Evolutionary conservation across 2,797 vertebrate species (phyloP).

Genomic region (Paramormyrops hopkinsi): DNA sequence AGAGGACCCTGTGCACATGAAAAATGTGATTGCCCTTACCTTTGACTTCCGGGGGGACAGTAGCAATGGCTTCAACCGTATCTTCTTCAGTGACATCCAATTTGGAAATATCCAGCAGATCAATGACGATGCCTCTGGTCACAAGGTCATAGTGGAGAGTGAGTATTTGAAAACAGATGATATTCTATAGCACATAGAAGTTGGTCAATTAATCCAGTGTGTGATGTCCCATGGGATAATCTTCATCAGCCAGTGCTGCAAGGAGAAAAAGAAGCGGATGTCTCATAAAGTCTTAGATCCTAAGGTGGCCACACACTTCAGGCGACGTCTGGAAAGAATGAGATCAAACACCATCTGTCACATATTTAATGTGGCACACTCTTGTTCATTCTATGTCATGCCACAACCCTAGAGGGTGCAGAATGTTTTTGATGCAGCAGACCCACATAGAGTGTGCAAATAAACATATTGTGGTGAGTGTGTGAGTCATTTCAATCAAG

Average conservation of each 20-base stretch:
- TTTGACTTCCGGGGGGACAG: constrained; percentile 82
- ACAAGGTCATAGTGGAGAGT: constrained; percentile 91
- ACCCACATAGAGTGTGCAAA: background rate
- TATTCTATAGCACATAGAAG: background rate
- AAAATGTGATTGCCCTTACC: constrained; percentile 88
- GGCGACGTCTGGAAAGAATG: background rate
- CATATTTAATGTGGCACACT: background rate
- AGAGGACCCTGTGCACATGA: constrained; percentile 93
- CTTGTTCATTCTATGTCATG: background rate
- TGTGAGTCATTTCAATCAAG: background rate
- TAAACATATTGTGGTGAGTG: background rate
- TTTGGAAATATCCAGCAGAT: constrained; percentile 98
- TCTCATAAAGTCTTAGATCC: background rate
- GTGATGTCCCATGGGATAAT: background rate
- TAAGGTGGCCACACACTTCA: background rate
- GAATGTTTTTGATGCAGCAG: background rate
- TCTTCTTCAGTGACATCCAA: constrained; percentile 98
- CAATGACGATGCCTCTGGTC: constrained; percentile 80
- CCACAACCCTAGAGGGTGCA: background rate
- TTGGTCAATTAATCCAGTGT: background rate
- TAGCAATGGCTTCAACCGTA: constrained; percentile 79
- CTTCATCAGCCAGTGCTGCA: background rate
- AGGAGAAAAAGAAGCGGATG: background rate
- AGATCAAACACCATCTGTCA: background rate
- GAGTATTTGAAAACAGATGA: constrained; percentile 49